Evolutionary conservation across 2,797 vertebrate genomes (phyloP), one percentile per base, ranked within the genome.

Genomic region (Sebastolobus altivelis): DNA sequence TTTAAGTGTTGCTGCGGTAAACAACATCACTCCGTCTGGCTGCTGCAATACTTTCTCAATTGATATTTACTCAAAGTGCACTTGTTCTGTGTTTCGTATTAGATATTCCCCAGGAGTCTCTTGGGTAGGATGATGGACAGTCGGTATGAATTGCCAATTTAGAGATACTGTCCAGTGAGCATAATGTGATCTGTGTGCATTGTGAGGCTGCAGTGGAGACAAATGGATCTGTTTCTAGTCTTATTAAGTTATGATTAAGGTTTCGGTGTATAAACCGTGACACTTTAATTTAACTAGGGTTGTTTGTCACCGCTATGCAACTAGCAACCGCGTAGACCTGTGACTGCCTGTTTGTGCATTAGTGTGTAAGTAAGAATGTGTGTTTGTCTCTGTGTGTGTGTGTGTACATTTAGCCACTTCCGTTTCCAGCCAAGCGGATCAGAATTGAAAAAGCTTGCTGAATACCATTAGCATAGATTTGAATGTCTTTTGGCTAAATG

Each of bases 401-500:
- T 59, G 67, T 70, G 43, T 14, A 1, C 65, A 67, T 74, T 55
- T 49, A 43, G 63, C 31, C 55, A 38, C 82, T 83, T 89, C 68
- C 8, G 13, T 73, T 84, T 79, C 22, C 62, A 85, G 59, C 61
- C 43, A 6, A 70, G 73, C 62, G 2, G 80, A 87, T 83, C 70
- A 66, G 52, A 81, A 79, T 75, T 82, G 61, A 78, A 80, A 74
- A 80, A 79, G 67, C 81, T 87, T 61, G 58, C 77, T 84, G 88
- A 93, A 92, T 88, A 66, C 56, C 59, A 92, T 94, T 86, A 89
- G 85, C 88, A 92, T 93, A 85, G 73, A 93, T 93, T 90, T 91
- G 61, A 89, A 92, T 92, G 80, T 76, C 8, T 66, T 83, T 90
- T 66, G 22, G 72, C 35, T 80, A 79, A 93, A 88, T 81, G 54